Percentiles rank a stretch among this genome's conserved stretches.
phyloP scores from a whole-genome alignment of 2,888 invertebrate genomes.

The Dynastes tityus region DNA sequence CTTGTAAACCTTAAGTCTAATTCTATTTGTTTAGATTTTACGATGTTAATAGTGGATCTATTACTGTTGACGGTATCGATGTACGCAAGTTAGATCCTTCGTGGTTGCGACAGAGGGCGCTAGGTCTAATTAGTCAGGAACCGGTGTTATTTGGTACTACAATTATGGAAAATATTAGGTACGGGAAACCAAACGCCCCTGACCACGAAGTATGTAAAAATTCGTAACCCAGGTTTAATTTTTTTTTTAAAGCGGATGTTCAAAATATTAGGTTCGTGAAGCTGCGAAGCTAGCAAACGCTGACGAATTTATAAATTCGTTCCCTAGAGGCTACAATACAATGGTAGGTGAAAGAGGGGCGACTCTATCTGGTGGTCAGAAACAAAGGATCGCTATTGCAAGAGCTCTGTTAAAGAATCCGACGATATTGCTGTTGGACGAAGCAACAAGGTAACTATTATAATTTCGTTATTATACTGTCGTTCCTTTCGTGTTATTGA shows the following conservation, averaged over 20 bases:
- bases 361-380: constrained; percentile 95
- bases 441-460: constrained; percentile 88
- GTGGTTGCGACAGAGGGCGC: constrained; percentile 88
- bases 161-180: constrained; percentile 94
- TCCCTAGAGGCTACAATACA: constrained; percentile 90
- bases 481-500: neutral
- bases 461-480: neutral
- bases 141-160: constrained; percentile 94
- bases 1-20: neutral
- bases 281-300: constrained; percentile 93
- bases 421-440: constrained; percentile 89
- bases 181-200: constrained; percentile 82
- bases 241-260: neutral
- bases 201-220: constrained; percentile 76
- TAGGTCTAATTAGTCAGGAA: constrained; percentile 95
- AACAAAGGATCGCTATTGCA: constrained; percentile 96
- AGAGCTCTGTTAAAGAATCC: constrained; percentile 94
- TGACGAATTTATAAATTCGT: constrained; percentile 87
- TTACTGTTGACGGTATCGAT: constrained; percentile 85
- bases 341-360: constrained; percentile 92
- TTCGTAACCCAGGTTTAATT: neutral
- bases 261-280: constrained; percentile 75
- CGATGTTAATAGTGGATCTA: constrained; percentile 81
- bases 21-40: constrained; percentile 78
- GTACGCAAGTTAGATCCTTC: constrained; percentile 81